Evolutionary conservation across 30 jellyfish, hydroid and myxozoan genomes (phyloP), one percentile per base, ranked within the genome.

Genomic region (Cassiopea andromeda): DNA sequence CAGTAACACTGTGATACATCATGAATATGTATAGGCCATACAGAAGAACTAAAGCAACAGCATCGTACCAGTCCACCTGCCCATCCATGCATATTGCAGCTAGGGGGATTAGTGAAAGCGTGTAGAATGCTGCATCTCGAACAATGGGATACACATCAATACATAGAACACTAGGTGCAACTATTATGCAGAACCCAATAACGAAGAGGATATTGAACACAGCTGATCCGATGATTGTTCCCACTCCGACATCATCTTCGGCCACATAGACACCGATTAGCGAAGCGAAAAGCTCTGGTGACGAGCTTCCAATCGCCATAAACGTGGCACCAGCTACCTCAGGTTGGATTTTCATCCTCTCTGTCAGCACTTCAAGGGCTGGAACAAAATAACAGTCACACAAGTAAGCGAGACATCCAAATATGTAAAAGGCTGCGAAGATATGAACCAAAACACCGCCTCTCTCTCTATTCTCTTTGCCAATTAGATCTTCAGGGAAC

Each of bases 291-390:
- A 96, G 97, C 59, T 96, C 99, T 2, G 99, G 99, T 18, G 98
- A 93, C 1, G 98, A 89, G 86, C 97, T 82, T 0, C 99, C 99
- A 54, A 96, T 92, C n/a, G 99, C 99, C 99, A 96, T 96, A 61
- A 96, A 87, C 10, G 99, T 93, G 14, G 99, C 99, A 15, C 99
- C 99, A 15, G 99, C 99, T 5, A 96, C 98, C 43, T 96, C 99
- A 1, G 99, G 89, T 59, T 91, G 94, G 17, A 96, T 70, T 44
- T 92, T 89, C 64, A 96, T 80, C 50, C 89, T 67, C 60, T 88
- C 94, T 10, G 98, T 80, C 46, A 96, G 81, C 1, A 88, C 97
- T 71, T 96, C 99, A 78, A 96, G 82, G 7, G 99, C 94, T 7
- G 99, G 96, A 27, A 96, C 98, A 77, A 96, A 96, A 49, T 96